These are phyloP conservation scores for Acanthosepion esculentum DNA, from an alignment of 2,888 invertebrate species.

Conservation along the genomic window DNA sequence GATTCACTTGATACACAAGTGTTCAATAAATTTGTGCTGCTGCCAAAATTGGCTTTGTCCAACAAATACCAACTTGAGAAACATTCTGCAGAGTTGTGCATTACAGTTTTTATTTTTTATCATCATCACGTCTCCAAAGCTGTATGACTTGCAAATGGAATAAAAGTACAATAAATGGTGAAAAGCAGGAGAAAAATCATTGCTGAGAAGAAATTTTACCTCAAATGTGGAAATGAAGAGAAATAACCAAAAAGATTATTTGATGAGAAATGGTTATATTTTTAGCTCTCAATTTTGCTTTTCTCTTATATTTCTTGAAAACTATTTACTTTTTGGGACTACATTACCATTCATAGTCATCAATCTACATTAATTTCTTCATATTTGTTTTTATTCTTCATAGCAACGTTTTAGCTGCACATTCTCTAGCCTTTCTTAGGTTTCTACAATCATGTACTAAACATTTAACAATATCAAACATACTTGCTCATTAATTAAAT, in stretches of 20 bases:
- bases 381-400: too few species aligned
- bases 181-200: background rate
- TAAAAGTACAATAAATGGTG: background rate
- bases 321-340: background rate
- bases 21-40: background rate
- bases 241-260: background rate
- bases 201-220: background rate
- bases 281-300: background rate
- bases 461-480: too few species aligned
- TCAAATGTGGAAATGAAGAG: too few species aligned
- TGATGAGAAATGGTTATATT: background rate
- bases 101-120: background rate
- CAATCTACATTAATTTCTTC: too few species aligned
- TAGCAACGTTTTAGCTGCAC: too few species aligned
- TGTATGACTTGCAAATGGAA: background rate
- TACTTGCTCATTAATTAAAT: too few species aligned
- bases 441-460: too few species aligned
- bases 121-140: background rate
- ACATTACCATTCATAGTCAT: background rate
- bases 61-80: background rate
- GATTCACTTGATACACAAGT: background rate
- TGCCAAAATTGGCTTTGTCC: background rate
- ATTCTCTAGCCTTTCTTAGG: too few species aligned
- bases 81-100: background rate
- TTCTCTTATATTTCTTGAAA: background rate